Evolutionary conservation across 2,888 invertebrate genomes (phyloP).

Genomic region (Malachius bipustulatus): DNA sequence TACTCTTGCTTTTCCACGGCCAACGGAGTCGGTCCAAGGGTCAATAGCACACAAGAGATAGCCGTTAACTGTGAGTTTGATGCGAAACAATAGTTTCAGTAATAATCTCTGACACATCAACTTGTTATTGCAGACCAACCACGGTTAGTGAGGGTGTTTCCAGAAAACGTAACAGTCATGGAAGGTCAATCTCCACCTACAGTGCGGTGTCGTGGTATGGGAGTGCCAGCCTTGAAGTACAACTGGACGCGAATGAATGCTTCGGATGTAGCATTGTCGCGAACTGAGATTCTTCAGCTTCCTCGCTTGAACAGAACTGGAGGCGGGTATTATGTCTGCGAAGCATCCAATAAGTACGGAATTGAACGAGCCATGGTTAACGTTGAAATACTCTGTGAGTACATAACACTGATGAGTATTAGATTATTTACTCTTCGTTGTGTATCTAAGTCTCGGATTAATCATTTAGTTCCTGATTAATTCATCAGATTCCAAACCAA

Average conservation of each 20-base stretch:
- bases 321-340: slow-evolving; percentile 68
- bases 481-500: no score
- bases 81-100: no score
- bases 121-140: not conserved
- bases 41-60: slow-evolving; percentile 72
- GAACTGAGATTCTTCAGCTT: slow-evolving; percentile 45
- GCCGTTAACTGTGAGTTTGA: slow-evolving; percentile 76
- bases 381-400: slow-evolving; percentile 79
- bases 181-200: slow-evolving; percentile 45
- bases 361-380: slow-evolving; percentile 52
- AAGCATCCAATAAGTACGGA: slow-evolving; percentile 71
- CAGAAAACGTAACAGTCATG: slow-evolving; percentile 40
- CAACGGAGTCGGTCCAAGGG: slow-evolving; percentile 67
- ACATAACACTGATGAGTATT: slow-evolving; percentile 2
- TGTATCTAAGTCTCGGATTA: no score
- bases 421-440: no score
- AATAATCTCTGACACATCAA: no score
- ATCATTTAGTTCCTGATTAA: no score
- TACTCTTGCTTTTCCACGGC: slow-evolving; percentile 73
- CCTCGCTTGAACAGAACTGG: slow-evolving; percentile 56
- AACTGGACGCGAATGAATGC: slow-evolving; percentile 56
- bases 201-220: slow-evolving; percentile 48
- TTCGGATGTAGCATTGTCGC: slow-evolving; percentile 39
- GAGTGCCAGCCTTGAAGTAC: slow-evolving; percentile 60
- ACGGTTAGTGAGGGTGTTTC: slow-evolving; percentile 50